Evolutionary conservation across 2,888 invertebrate genomes (phyloP).

Genomic region (Cephus pygmeus): DNA sequence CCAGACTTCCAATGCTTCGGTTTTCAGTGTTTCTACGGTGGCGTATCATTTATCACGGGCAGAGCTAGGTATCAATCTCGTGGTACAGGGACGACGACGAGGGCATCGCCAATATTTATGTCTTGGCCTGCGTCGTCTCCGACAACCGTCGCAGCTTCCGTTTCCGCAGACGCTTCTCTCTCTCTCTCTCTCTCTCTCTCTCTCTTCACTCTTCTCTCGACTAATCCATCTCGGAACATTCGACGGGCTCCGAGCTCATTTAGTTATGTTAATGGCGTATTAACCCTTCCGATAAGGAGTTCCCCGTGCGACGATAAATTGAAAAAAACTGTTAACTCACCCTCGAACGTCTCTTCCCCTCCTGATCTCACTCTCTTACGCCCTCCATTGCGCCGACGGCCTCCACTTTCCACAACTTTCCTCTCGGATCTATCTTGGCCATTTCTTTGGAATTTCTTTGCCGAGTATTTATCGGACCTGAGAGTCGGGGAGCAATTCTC

Average conservation of each 20-base stretch:
- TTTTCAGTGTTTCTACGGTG: not conserved
- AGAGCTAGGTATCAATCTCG: conserved; percentile 13
- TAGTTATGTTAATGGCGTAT: conserved; percentile 22
- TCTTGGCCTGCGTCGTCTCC: not conserved
- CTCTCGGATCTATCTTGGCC: not conserved
- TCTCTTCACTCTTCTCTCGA: not conserved
- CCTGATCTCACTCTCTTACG: too few relatives aligned
- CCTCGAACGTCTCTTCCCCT: not conserved
- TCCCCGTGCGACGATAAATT: conserved; percentile 9
- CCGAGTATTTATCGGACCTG: not conserved
- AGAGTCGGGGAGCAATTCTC: too few relatives aligned
- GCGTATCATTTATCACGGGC: not conserved
- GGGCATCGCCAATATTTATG: not conserved
- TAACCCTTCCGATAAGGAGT: conserved; percentile 22
- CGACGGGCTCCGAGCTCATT: conserved; percentile 16
- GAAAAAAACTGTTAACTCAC: conserved; percentile 17
- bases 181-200: too few relatives aligned
- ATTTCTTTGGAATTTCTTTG: conserved; percentile 6
- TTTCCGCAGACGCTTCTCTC: not conserved
- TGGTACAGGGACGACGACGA: not conserved
- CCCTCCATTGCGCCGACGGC: not conserved
- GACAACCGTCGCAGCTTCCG: conserved; percentile 5
- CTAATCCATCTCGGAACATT: conserved; percentile 17
- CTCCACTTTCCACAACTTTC: too few relatives aligned
- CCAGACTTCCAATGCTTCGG: not conserved